Conservation (phyloP, 2,888 invertebrate genomes). For the Sesamia inferens region DNA sequence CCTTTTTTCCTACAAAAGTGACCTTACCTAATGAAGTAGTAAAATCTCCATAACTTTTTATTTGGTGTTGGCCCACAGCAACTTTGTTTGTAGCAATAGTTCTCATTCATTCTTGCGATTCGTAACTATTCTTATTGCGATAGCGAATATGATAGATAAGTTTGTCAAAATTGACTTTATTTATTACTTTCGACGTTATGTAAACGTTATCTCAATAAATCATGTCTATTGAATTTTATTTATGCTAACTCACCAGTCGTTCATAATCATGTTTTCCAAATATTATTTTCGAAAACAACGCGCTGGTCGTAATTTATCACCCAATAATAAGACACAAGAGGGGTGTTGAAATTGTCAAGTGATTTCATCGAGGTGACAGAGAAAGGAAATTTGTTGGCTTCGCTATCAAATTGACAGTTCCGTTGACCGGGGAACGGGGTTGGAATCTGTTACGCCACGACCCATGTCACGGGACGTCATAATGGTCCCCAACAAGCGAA, state of each 20-base stretch:
- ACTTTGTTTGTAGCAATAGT: conserved; percentile 46
- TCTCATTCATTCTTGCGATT: conserved; percentile 35
- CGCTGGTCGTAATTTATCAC: conserved; percentile 70
- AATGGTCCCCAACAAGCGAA: conserved; percentile 79
- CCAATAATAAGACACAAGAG: conserved; percentile 69
- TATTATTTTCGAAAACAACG: conserved; percentile 51
- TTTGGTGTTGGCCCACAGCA: conserved; percentile 44
- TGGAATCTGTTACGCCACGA: conserved; percentile 81
- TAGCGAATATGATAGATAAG: conserved; percentile 42
- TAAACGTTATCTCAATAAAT: conserved; percentile 27
- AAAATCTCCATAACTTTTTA: conserved; percentile 63
- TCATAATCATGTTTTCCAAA: conserved; percentile 48
- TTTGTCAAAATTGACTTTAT: conserved; percentile 41
- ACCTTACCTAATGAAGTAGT: conserved; percentile 63
- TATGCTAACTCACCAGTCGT: conserved; percentile 35
- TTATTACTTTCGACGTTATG: conserved; percentile 40
- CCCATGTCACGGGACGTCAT: conserved; percentile 83
- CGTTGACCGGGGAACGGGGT: conserved; percentile 76
- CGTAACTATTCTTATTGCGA: conserved; percentile 25
- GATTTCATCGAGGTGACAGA: conserved; percentile 78
- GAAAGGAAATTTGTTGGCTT: conserved; percentile 79
- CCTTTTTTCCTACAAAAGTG: conserved; percentile 43
- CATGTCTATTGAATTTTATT: conserved; percentile 36
- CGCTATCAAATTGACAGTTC: conserved; percentile 85
- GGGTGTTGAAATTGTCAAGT: conserved; percentile 72